These are phyloP conservation scores for Leptarthrus brevirostris DNA, from an alignment of 2,888 invertebrate genomes.

Conservation along the genomic window DNA sequence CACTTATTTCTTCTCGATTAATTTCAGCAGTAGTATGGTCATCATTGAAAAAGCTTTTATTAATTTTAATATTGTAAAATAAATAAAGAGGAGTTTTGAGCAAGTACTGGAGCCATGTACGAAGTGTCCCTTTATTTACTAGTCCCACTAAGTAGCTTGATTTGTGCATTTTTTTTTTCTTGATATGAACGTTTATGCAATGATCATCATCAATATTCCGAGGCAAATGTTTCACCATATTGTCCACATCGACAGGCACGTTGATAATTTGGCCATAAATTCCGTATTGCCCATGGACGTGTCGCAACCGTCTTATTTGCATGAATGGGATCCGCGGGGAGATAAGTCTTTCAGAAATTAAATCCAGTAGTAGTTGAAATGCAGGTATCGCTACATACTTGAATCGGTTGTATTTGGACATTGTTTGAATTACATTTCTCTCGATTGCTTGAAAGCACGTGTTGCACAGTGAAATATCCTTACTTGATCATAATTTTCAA, in stretches of 20 bases:
- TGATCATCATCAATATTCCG: slow-evolving; percentile 48
- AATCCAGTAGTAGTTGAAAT: slow-evolving; percentile 55
- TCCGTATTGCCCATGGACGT: slow-evolving; percentile 57
- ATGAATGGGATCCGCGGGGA: slow-evolving; percentile 51
- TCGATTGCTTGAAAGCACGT: not conserved
- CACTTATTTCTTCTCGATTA: no score
- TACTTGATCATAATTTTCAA: no score
- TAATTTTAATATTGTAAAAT: no score
- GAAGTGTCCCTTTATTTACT: slow-evolving; percentile 51
- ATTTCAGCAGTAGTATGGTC: no score
- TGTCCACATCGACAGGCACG: slow-evolving; percentile 61
- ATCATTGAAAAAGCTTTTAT: no score
- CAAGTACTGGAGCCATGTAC: slow-evolving; percentile 49
- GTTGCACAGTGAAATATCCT: no score
- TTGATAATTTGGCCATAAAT: slow-evolving; percentile 64
- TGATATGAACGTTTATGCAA: slow-evolving; percentile 49
- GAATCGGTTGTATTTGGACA: not conserved
- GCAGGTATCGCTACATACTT: slow-evolving; percentile 48
- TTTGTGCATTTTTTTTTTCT: slow-evolving; percentile 51
- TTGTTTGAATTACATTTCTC: not conserved
- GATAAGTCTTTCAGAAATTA: slow-evolving; percentile 48
- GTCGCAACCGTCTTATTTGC: slow-evolving; percentile 51
- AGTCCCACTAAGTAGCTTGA: slow-evolving; percentile 47
- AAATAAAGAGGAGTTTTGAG: no score
- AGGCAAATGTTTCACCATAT: slow-evolving; percentile 61